Base-by-base conservation (phyloP, 1,140 invertebrate genomes). In the Musca vetustissima region DNA sequence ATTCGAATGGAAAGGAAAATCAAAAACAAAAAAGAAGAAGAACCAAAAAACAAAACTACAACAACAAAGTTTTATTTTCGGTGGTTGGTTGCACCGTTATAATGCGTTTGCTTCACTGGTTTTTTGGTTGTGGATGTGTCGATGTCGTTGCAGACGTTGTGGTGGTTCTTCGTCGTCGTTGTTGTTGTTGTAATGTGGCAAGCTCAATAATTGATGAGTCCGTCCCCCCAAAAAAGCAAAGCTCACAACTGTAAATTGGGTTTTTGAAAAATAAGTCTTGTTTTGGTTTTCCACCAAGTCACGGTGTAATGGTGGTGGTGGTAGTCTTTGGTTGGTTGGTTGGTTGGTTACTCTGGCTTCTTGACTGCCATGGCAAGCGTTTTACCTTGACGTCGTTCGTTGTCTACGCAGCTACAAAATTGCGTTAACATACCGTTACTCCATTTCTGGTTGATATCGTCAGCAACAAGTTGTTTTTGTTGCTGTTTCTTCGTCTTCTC, bases 381-480 rank as follows among this genome's bases (percentile, higher is more conserved):
- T 43, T 43, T 43, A 43, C 36, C 36, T 43, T 43, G 36, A 43
- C 28, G 28, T 28, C n/a, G n/a, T n/a, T n/a, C n/a, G n/a, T 43
- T 11, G 36, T 11, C 6, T 43, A 61, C 57, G 28, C 57, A 61
- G 57, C 57, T n/a, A 61, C 43, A 36, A 61, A 61, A 61, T 61
- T 61, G 57, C 57, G 57, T 61, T 61, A 28, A 61, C 57, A 61
- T 61, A 61, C 57, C 57, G 57, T 61, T 61, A 61, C 57, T 43
- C 36, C 36, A 43, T 43, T 43, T 43, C 36, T 43, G 36, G 36
- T 43, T 43, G 36, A 11, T n/a, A n/a, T n/a, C n/a, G n/a, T n/a
- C n/a, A n/a, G n/a, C n/a, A n/a, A n/a, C n/a, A n/a, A n/a, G n/a
- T 13, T 8, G 36, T 43, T 7, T 43, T 6, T 43, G 4, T 43